Percentiles rank a stretch among this genome's conserved stretches.
phyloP scores from a whole-genome alignment of 2,888 invertebrate genomes.

The Melinaea marsaeus region DNA sequence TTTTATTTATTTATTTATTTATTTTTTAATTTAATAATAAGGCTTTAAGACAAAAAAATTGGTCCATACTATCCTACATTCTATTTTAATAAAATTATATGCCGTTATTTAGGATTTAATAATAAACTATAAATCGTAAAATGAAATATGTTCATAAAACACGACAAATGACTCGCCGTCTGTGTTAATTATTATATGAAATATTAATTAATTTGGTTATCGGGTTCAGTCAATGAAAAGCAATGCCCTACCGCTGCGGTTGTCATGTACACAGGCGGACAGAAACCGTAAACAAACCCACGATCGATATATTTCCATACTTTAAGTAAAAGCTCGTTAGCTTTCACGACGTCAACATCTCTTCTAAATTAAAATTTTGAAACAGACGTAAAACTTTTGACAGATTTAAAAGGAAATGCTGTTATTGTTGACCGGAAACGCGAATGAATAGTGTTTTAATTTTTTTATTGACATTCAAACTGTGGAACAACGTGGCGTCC shows the following conservation, averaged over 20 bases:
- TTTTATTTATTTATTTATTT: too few species aligned
- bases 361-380: slow-evolving; percentile 15
- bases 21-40: too few species aligned
- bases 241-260: slow-evolving; percentile 62
- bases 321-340: slow-evolving; percentile 56
- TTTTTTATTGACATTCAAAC: slow-evolving; percentile 53
- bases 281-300: slow-evolving; percentile 72
- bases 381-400: slow-evolving; percentile 41
- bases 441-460: slow-evolving; percentile 56
- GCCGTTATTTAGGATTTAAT: too few species aligned
- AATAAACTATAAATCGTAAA: too few species aligned
- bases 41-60: too few species aligned
- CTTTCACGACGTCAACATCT: slow-evolving; percentile 51
- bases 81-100: too few species aligned
- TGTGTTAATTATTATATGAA: background rate
- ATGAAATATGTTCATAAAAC: too few species aligned
- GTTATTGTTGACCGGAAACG: slow-evolving; percentile 45
- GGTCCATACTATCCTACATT: too few species aligned
- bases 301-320: slow-evolving; percentile 67
- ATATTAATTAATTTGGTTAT: slow-evolving; percentile 7
- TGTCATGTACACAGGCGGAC: slow-evolving; percentile 74
- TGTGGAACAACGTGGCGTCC: slow-evolving; percentile 74
- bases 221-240: slow-evolving; percentile 38
- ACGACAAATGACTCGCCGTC: background rate
- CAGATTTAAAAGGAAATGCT: slow-evolving; percentile 59